A percentile compares a stretch with the other conserved stretches of the same genome.
These are phyloP conservation scores for Melipona bicolor DNA, from an alignment of 2,888 invertebrate species.

Conservation along the genomic window DNA sequence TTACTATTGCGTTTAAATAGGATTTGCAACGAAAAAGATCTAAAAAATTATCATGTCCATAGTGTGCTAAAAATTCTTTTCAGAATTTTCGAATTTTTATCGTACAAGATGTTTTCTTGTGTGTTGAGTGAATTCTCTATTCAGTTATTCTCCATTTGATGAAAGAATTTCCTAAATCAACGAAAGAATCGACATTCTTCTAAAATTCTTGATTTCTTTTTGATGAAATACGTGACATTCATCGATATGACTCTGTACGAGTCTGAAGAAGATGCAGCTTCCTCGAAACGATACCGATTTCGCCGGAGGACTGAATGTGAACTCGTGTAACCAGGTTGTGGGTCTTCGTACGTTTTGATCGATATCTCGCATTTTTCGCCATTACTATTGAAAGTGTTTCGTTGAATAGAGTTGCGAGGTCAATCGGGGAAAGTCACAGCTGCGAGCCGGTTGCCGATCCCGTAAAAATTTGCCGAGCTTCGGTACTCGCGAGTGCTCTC, in stretches of 20 bases:
- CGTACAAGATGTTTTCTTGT: no score
- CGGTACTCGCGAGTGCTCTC: constrained; percentile 45
- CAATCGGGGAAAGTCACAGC: constrained; percentile 62
- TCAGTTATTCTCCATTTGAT: not conserved
- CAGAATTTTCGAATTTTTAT: no score
- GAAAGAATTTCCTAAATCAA: not conserved
- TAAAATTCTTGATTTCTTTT: not conserved
- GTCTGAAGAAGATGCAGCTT: not conserved
- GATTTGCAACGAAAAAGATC: no score
- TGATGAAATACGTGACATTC: not conserved
- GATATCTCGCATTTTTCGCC: constrained; percentile 27
- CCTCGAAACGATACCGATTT: constrained; percentile 26
- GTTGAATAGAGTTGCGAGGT: constrained; percentile 47
- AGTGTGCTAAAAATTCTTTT: no score
- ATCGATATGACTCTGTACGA: not conserved
- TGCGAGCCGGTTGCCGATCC: constrained; percentile 38
- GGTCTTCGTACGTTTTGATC: constrained; percentile 20
- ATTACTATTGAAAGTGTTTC: constrained; percentile 7
- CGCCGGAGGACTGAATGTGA: not conserved
- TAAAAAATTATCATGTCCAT: no score
- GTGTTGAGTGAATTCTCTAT: not conserved
- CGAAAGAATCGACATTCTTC: not conserved
- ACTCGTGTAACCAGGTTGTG: not conserved
- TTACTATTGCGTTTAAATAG: no score
- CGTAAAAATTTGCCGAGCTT: constrained; percentile 51